Evolutionary conservation across 2,113 vertebrate species (phyloP), one percentile per base, ranked within the genome.

Genomic region (Xiphophorus hellerii): DNA sequence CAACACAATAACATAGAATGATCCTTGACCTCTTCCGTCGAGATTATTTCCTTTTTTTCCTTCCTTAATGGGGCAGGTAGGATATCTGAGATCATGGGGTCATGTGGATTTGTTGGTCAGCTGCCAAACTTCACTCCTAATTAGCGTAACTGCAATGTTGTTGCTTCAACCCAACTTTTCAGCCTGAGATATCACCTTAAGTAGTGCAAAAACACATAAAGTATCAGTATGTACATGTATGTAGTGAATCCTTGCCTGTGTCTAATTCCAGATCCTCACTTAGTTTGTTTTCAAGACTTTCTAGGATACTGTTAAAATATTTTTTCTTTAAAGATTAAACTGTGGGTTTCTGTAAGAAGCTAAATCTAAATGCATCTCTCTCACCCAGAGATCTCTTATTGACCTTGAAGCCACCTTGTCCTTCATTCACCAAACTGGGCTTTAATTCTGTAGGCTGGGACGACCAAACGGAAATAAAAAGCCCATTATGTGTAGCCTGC

Each of bases 391-490:
- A 64, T 89, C 72, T 80, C 66, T 22, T 22, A 31, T 13, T 93
- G 93, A 94, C 94, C 94, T 95, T 95, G 90, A 90, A 76, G 62
- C 88, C 82, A 88, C 80, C 83, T 87, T 89, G 87, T 90, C 87
- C 76, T 82, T 71, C 73, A 86, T 90, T 90, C 87, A 87, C 88
- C 88, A 90, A 92, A 93, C 84, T 83, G 84, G 83, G 89, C 86
- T 93, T 93, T 94, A 92, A 93, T 94, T 92, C 88, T 78, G 83
- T 84, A 78, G 82, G 88, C 91, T 75, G 88, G 77, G 76, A 85
- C 86, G 84, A 90, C 92, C 89, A 92, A 93, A 92, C 86, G 88
- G 90, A 94, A 94, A 94, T 94, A 93, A 94, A 93, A 94, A 94
- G 91, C 88, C 90, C 90, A 92, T 93, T 90, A 93, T 89, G 83